Conservation (phyloP, 2,888 invertebrate genomes). For the Ophion costatus region DNA sequence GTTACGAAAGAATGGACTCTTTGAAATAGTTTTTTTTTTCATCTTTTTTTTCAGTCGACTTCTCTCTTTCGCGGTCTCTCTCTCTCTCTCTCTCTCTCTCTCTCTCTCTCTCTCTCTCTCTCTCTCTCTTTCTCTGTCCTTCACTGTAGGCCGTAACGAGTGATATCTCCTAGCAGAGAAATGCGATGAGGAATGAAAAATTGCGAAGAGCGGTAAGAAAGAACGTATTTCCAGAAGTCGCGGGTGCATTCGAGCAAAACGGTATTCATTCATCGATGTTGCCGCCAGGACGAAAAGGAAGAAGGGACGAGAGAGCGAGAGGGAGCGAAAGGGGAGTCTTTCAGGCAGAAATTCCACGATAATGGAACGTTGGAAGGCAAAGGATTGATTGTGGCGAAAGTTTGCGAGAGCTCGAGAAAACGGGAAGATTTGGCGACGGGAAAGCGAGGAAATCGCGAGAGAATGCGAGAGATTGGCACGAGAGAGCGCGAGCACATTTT, state of each 20-base stretch:
- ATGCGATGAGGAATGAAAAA: conserved; percentile 43
- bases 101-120: conserved; percentile 1
- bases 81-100: conserved; percentile 9
- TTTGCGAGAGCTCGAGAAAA: conserved; percentile 44
- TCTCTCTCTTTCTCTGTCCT: neutral
- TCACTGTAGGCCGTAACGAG: conserved; percentile 27
- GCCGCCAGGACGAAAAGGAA: conserved; percentile 39
- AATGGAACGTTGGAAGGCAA: conserved; percentile 53
- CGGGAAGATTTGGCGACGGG: conserved; percentile 31
- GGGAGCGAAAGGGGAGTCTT: conserved; percentile 17
- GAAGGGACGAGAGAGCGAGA: neutral
- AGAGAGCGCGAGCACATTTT: neutral
- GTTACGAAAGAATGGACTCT: conserved; percentile 27
- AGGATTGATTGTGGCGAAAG: conserved; percentile 65
- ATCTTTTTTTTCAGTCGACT: neutral
- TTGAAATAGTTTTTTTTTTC: conserved; percentile 15
- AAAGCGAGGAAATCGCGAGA: conserved; percentile 16
- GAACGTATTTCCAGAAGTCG: conserved; percentile 53
- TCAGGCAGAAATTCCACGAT: conserved; percentile 61
- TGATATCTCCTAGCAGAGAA: conserved; percentile 39
- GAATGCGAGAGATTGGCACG: conserved; percentile 40
- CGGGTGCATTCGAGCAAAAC: conserved; percentile 60
- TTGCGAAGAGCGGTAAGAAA: conserved; percentile 16
- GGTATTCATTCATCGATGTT: conserved; percentile 61
- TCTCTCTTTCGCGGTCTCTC: neutral